Conservation (phyloP, 2,797 vertebrate genomes). For the Pseudochirops cupreus region DNA sequence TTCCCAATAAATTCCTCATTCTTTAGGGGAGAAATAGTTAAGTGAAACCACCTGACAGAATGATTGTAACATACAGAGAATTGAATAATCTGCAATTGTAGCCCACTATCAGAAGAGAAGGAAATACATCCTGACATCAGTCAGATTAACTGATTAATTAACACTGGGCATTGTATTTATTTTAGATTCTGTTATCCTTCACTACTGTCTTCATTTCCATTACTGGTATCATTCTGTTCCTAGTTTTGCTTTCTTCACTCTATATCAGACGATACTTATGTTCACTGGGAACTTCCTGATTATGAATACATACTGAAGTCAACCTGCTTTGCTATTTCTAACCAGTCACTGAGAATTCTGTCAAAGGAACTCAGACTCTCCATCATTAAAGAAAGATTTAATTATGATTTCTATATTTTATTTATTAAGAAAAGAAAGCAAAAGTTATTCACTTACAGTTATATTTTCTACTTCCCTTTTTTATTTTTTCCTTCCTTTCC, state of each 20-base stretch:
- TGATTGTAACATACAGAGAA: neutral
- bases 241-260: neutral
- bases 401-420: slow-evolving; percentile 1
- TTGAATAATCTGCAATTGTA: neutral
- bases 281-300: neutral
- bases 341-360: neutral
- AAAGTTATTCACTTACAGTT: neutral
- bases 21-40: neutral
- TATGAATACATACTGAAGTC: neutral
- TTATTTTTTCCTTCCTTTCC: neutral
- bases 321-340: neutral
- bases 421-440: slow-evolving; percentile 9
- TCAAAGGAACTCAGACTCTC: neutral
- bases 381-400: slow-evolving; percentile 36
- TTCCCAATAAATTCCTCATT: neutral
- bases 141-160: neutral
- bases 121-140: neutral
- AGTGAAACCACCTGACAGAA: neutral
- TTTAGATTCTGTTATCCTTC: neutral
- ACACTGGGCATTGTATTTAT: neutral
- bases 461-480: neutral
- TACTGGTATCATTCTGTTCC: neutral
- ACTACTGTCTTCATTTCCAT: neutral
- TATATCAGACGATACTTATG: neutral
- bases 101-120: neutral